These are phyloP conservation scores for Chelonus formosanus DNA, from an alignment of 2,888 invertebrate genomes.

Conservation along the genomic window DNA sequence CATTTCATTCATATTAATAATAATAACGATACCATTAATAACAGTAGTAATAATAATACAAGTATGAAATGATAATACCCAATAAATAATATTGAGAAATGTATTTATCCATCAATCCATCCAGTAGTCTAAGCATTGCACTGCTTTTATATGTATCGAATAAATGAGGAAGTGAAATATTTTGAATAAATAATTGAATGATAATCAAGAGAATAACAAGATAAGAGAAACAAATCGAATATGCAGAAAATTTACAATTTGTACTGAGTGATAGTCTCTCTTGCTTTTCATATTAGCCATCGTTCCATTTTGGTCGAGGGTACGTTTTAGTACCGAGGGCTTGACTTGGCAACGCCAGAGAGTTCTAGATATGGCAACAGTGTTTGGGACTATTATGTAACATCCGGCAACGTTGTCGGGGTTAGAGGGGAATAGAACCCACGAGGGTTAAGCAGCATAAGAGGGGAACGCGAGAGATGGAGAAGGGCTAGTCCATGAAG, in stretches of 20 bases:
- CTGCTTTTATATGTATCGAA: too few relatives aligned
- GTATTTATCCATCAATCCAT: too few relatives aligned
- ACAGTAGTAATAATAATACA: too few relatives aligned
- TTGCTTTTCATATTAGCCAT: neutral
- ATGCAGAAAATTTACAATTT: neutral
- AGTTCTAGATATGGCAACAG: conserved; percentile 52
- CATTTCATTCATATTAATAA: too few relatives aligned
- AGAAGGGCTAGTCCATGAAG: conserved; percentile 23
- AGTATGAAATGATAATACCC: too few relatives aligned
- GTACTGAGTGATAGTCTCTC: neutral
- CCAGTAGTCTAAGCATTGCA: too few relatives aligned
- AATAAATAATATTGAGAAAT: too few relatives aligned
- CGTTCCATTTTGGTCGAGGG: conserved; percentile 22
- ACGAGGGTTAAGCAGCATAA: conserved; percentile 15
- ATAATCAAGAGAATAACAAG: too few relatives aligned
- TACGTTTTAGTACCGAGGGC: conserved; percentile 30
- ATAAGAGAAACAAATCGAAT: too few relatives aligned
- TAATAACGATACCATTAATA: too few relatives aligned
- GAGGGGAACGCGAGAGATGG: conserved; percentile 2
- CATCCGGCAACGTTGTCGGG: conserved; percentile 61
- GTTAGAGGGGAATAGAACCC: conserved; percentile 40
- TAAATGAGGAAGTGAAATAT: too few relatives aligned
- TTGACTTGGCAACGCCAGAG: conserved; percentile 49
- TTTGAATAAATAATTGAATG: too few relatives aligned
- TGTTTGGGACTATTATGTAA: conserved; percentile 60